Base-by-base conservation (phyloP, 2,113 vertebrate genomes). In the Hiodon tergisus region DNA sequence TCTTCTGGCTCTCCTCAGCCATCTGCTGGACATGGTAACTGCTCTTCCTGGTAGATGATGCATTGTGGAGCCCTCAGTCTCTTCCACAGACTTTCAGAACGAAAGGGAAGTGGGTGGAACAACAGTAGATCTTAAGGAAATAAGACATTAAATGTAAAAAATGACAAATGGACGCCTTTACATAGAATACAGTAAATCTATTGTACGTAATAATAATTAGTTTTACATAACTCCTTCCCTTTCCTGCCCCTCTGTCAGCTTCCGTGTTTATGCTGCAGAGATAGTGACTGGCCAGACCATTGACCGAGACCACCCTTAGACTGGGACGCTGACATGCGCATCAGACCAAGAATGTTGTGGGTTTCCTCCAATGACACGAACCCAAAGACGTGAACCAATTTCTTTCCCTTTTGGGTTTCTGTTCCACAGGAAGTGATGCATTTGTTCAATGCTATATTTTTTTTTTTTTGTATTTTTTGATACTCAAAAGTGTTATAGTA, bases 401-500 rank as follows among this genome's bases (percentile, higher is more conserved):
- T 52, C 59, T 59, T 75, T 70, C 48, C 54, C 51, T 16, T 46
- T 66, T 4, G 14, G 14, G 50, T 65, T 75, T 83, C 67, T 82
- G 85, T 82, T 82, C 81, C 84, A 78, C 80, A 79, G 81, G 58
- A 87, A 82, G 76, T 87, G 83, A 86, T 82, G 78, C 61, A 76
- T 86, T 72, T 61, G 70, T 76, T 78, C 0, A 76, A 78, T 78
- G 74, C 82, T 84, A 83, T 65, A 60, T 14, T 2, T 60, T 60
- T 10, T 73, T n/a, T 73, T 73, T 80, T 80, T 81, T 82, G 83
- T 87, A 74, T 68, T 71, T 78, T 78, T 87, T 82, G 83, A 67
- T 80, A 78, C 87, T 87, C 79, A 83, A 81, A 79, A 85, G 80
- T 85, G 79, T 86, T 78, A 83, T 78, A 65, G 77, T 86, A 60